These are phyloP conservation scores for Lordiphosa andalusiaca DNA, from an alignment of 2,888 invertebrate genomes.

Conservation along the genomic window DNA sequence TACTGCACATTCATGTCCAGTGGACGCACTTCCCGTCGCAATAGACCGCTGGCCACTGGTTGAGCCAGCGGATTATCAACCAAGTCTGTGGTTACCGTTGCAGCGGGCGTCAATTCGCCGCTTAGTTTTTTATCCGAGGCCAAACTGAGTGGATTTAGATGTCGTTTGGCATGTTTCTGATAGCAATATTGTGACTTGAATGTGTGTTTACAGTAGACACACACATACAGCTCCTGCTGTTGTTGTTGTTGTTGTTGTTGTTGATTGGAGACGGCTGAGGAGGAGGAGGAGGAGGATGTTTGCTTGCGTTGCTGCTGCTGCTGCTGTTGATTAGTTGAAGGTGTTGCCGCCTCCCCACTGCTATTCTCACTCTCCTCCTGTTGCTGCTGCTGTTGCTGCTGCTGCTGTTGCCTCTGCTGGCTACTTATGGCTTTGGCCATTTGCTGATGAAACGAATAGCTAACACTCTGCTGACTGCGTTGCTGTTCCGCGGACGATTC, in stretches of 20 bases:
- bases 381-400: slow-evolving; percentile 24
- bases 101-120: not conserved
- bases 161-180: slow-evolving; percentile 88
- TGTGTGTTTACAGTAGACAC: slow-evolving; percentile 88
- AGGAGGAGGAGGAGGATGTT: slow-evolving; percentile 36
- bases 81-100: not conserved
- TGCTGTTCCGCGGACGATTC: slow-evolving; percentile 36
- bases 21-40: slow-evolving; percentile 83
- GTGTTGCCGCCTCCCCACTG: slow-evolving; percentile 10
- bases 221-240: slow-evolving; percentile 82
- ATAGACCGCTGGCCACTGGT: slow-evolving; percentile 35
- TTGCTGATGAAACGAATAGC: slow-evolving; percentile 80
- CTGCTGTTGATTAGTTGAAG: slow-evolving; percentile 17
- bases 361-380: slow-evolving; percentile 54
- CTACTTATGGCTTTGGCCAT: slow-evolving; percentile 80
- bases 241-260: not conserved
- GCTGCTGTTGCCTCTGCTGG: slow-evolving; percentile 74
- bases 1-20: slow-evolving; percentile 91
- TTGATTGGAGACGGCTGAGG: slow-evolving; percentile 24
- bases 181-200: slow-evolving; percentile 93
- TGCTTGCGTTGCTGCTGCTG: slow-evolving; percentile 24
- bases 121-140: slow-evolving; percentile 40
- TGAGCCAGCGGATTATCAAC: slow-evolving; percentile 4
- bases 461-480: slow-evolving; percentile 79
- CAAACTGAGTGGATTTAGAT: slow-evolving; percentile 84